Percentiles rank a stretch among this genome's conserved stretches.
phyloP scores from a whole-genome alignment of 1,140 invertebrate genomes.

The Sycobia sp. region DNA sequence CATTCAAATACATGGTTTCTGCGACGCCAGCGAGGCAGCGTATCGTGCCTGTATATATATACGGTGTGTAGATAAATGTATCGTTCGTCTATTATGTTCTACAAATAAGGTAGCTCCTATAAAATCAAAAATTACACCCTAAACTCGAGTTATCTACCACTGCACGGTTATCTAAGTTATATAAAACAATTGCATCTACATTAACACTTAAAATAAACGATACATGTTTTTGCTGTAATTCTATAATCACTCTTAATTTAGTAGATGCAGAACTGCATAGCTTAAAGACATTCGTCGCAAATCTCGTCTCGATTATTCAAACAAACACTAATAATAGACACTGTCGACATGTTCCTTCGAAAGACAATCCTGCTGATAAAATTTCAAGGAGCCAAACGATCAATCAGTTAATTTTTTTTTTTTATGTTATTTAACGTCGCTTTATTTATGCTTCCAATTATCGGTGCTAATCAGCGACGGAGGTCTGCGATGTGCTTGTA shows the following conservation, averaged over 20 bases:
- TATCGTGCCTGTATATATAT: background rate
- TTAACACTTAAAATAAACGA: too few species aligned
- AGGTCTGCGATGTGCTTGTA: too few species aligned
- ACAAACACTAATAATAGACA: too few species aligned
- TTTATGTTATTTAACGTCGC: too few species aligned
- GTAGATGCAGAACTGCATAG: background rate
- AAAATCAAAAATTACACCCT: background rate
- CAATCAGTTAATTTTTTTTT: too few species aligned
- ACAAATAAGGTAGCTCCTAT: background rate
- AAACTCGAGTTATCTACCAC: background rate
- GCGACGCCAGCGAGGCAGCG: background rate
- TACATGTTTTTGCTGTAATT: background rate
- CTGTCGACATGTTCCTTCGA: background rate
- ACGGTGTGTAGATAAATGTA: background rate
- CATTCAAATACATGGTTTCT: too few species aligned
- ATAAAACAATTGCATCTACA: background rate
- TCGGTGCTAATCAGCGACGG: too few species aligned
- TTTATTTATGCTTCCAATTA: too few species aligned
- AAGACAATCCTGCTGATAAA: background rate
- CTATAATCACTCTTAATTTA: background rate
- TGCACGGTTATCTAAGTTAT: background rate
- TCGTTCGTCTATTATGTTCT: background rate
- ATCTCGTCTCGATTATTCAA: background rate
- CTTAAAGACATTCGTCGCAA: background rate
- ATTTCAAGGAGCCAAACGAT: background rate